Evolutionary conservation across 2,113 vertebrate species (phyloP).

Genomic region (Coreoperca whiteheadi): DNA sequence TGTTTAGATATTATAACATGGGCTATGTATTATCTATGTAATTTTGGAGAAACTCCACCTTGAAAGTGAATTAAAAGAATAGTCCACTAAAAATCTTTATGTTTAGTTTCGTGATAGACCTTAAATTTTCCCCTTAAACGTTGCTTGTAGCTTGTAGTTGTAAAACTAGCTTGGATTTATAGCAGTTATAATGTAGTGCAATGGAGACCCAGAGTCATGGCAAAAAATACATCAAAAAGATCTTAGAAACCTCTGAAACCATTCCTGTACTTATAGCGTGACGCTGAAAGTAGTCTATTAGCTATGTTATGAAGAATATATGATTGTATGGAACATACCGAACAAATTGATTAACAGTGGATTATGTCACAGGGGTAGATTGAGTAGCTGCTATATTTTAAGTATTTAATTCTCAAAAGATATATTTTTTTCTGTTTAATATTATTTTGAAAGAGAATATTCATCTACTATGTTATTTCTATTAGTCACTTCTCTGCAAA

Average conservation of each 20-base stretch:
- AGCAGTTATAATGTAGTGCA: background rate
- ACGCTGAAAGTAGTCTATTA: conserved; percentile 3
- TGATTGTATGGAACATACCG: background rate
- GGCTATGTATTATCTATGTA: background rate
- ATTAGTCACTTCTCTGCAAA: background rate
- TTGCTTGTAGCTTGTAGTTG: background rate
- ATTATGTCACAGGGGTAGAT: background rate
- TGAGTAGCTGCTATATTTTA: background rate
- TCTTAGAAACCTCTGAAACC: background rate
- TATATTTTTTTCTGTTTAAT: background rate
- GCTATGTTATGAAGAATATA: no score
- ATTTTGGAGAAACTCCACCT: background rate
- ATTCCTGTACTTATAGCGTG: background rate
- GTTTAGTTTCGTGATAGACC: background rate
- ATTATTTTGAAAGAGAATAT: background rate
- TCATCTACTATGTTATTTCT: background rate
- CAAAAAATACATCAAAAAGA: background rate
- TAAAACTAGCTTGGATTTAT: background rate
- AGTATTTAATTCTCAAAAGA: background rate
- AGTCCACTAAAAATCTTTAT: background rate
- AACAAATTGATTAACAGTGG: background rate
- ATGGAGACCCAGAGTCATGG: background rate
- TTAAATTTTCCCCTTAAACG: background rate
- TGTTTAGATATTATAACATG: background rate
- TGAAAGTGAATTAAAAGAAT: background rate